Percentiles rank a stretch among this genome's conserved stretches.
These are phyloP conservation scores for Epizoanthus illoricatus DNA, from an alignment of 92 coral and sea anemone genomes.

Conservation along the genomic window DNA sequence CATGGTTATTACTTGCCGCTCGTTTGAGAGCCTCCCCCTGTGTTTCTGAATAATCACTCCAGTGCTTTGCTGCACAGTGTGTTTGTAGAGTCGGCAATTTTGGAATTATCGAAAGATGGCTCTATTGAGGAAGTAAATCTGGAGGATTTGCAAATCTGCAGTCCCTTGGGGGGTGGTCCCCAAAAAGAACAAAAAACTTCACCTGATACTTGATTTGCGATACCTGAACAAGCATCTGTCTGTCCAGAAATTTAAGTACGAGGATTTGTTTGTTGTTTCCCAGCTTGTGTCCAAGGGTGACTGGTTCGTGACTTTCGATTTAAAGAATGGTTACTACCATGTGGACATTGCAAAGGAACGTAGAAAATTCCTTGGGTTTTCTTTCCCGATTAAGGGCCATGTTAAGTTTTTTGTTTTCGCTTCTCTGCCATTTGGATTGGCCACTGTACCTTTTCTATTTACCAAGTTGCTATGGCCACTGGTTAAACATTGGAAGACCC, in stretches of 20 bases:
- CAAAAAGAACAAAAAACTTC: conserved; percentile 47
- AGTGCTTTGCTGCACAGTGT: background rate
- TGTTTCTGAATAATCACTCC: background rate
- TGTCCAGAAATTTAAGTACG: conserved; percentile 21
- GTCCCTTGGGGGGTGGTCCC: conserved; percentile 51
- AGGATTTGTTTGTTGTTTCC: conserved; percentile 19
- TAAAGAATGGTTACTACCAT: conserved; percentile 56
- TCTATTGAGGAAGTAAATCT: background rate
- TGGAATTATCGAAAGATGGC: conserved; percentile 15
- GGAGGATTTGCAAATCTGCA: background rate
- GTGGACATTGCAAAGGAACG: conserved; percentile 47
- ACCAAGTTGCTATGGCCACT: conserved; percentile 24
- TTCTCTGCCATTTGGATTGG: conserved; percentile 34
- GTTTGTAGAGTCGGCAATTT: conserved; percentile 15
- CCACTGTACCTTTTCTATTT: conserved; percentile 23
- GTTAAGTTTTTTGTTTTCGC: conserved; percentile 20
- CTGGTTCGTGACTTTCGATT: conserved; percentile 54
- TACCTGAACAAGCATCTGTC: conserved; percentile 45
- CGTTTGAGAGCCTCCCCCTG: background rate
- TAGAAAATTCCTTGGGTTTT: conserved; percentile 19
- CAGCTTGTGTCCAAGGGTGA: conserved; percentile 34
- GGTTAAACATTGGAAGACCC: conserved; percentile 33
- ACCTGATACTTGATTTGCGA: conserved; percentile 51
- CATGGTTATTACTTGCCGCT: conserved; percentile 16
- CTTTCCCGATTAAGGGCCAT: conserved; percentile 10